Percentiles rank a stretch among this genome's conserved stretches.
phyloP scores from a whole-genome alignment of 2,888 invertebrate species.

The Podabrus alpinus region DNA sequence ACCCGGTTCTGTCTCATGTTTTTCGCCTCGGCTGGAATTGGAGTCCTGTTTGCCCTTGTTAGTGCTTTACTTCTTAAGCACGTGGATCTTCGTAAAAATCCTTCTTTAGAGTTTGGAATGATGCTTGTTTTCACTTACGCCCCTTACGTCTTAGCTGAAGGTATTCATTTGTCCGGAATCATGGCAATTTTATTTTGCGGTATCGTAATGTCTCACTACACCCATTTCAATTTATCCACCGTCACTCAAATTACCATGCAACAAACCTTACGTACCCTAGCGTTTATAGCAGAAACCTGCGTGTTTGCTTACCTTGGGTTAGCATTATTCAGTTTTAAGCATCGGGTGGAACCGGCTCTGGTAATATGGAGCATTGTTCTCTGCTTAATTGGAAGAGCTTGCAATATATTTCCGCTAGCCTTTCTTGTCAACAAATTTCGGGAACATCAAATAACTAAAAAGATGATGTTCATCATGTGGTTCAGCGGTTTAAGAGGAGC shows the following conservation, averaged over 20 bases:
- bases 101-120: slow-evolving; percentile 97
- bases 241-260: slow-evolving; percentile 99
- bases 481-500: slow-evolving; percentile 96
- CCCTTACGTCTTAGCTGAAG: slow-evolving; percentile 97
- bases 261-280: slow-evolving; percentile 95
- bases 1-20: slow-evolving; percentile 95
- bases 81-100: slow-evolving; percentile 94
- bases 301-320: slow-evolving; percentile 97
- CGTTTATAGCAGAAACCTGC: slow-evolving; percentile 98
- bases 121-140: slow-evolving; percentile 98
- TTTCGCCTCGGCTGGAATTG: slow-evolving; percentile 96
- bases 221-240: slow-evolving; percentile 96
- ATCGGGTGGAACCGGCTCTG: slow-evolving; percentile 88
- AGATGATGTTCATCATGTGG: slow-evolving; percentile 99
- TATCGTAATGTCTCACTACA: slow-evolving; percentile 99
- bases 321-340: slow-evolving; percentile 92
- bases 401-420: slow-evolving; percentile 95
- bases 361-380: slow-evolving; percentile 94
- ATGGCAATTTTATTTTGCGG: slow-evolving; percentile 99
- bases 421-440: slow-evolving; percentile 93
- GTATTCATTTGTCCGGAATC: slow-evolving; percentile 72
- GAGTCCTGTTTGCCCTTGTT: slow-evolving; percentile 90
- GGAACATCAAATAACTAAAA: slow-evolving; percentile 95
- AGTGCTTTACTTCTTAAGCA: slow-evolving; percentile 93
- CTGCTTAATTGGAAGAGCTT: slow-evolving; percentile 90